Conservation (phyloP, 2,888 invertebrate genomes). For the Apotomis betuletana region DNA sequence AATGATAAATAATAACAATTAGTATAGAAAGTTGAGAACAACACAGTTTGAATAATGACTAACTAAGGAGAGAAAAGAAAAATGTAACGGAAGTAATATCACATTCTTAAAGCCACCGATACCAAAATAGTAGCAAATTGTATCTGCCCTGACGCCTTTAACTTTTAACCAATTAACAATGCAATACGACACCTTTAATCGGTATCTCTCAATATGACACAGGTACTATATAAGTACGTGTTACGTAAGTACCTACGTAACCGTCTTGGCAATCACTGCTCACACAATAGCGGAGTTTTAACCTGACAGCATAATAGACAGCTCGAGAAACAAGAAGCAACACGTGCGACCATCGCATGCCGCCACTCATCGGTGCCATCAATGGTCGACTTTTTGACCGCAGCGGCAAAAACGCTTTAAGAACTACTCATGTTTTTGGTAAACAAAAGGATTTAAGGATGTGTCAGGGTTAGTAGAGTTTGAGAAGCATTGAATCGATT, state of each 20-base stretch:
- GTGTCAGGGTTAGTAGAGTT: neutral
- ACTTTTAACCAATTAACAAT: neutral
- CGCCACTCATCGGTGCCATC: slow-evolving; percentile 58
- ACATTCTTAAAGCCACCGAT: too few relatives aligned
- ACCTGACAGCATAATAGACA: slow-evolving; percentile 69
- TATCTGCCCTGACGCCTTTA: too few relatives aligned
- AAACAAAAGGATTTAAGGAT: neutral
- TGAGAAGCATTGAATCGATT: neutral
- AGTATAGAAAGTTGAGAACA: too few relatives aligned
- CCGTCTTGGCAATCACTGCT: slow-evolving; percentile 31
- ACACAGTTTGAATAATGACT: too few relatives aligned
- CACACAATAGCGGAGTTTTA: slow-evolving; percentile 45
- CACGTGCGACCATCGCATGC: slow-evolving; percentile 73
- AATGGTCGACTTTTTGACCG: slow-evolving; percentile 60
- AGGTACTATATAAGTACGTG: too few relatives aligned
- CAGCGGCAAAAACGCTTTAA: slow-evolving; percentile 50
- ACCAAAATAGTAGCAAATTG: too few relatives aligned
- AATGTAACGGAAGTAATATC: too few relatives aligned
- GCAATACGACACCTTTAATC: neutral
- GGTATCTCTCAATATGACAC: slow-evolving; percentile 11
- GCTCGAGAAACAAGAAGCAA: slow-evolving; percentile 56
- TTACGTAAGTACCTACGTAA: slow-evolving; percentile 9
- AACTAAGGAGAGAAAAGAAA: too few relatives aligned
- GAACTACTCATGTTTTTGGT: slow-evolving; percentile 12
- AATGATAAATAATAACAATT: too few relatives aligned